Evolutionary conservation across 1,140 invertebrate genomes (phyloP).

Genomic region (Drosophila pandora): DNA sequence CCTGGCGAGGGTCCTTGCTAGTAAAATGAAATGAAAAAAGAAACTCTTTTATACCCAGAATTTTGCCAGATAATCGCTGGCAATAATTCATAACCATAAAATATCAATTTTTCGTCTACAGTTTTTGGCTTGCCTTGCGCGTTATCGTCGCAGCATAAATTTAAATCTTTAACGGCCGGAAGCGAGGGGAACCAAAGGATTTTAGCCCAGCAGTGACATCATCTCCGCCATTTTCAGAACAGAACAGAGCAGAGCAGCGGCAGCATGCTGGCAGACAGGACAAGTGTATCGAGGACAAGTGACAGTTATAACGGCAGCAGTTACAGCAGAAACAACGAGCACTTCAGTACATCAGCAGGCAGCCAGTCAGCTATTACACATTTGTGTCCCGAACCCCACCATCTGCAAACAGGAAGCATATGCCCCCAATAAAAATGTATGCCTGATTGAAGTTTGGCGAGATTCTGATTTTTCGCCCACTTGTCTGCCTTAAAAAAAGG

Average conservation of each 20-base stretch:
- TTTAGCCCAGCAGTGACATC: slow-evolving; percentile 39
- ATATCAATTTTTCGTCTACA: slow-evolving; percentile 77
- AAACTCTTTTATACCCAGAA: slow-evolving; percentile 44
- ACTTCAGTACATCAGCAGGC: slow-evolving; percentile 39
- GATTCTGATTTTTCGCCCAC: slow-evolving; percentile 46
- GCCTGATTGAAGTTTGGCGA: slow-evolving; percentile 75
- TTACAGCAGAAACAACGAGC: slow-evolving; percentile 41
- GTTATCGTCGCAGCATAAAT: slow-evolving; percentile 68
- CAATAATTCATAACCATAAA: slow-evolving; percentile 82
- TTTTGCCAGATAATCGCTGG: slow-evolving; percentile 65
- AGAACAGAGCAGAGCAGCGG: not conserved
- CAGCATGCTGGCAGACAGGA: slow-evolving; percentile 50
- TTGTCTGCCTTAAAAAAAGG: slow-evolving; percentile 9
- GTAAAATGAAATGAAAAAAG: slow-evolving; percentile 25
- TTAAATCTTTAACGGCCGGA: slow-evolving; percentile 50
- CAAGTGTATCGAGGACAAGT: slow-evolving; percentile 66
- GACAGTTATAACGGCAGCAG: slow-evolving; percentile 54
- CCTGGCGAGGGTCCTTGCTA: slow-evolving; percentile 3
- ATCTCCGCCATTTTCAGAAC: slow-evolving; percentile 1
- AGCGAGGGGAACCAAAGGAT: slow-evolving; percentile 12
- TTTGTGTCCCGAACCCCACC: slow-evolving; percentile 26
- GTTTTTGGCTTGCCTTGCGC: slow-evolving; percentile 38
- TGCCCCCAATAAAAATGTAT: slow-evolving; percentile 73
- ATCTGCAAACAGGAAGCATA: slow-evolving; percentile 35
- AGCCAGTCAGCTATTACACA: slow-evolving; percentile 5